Base-by-base conservation (phyloP, 2,888 invertebrate genomes). In the Himalopsyche tibetana region DNA sequence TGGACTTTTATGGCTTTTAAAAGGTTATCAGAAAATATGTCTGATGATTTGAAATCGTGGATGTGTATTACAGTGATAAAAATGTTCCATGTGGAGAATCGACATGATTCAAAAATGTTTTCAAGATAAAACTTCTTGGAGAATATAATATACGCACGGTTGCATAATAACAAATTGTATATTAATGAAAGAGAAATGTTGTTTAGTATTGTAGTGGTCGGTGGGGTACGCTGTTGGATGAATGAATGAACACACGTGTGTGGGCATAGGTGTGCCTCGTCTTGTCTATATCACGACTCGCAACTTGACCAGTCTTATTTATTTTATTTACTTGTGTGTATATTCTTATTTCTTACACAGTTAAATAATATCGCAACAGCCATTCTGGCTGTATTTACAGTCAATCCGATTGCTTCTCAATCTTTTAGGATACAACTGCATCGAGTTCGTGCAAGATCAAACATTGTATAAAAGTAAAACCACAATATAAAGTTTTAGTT, bases 181-280 rank as follows among this genome's bases (percentile, higher is more conserved):
- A 15, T 74, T 36, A 38, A 12, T 38, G 63, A 1, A 63, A 19
- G 8, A 63, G 9, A n/a, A 74, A 74, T 74, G 15, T 74, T 38
- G 11, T 38, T 11, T 19, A 74, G 74, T 74, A 74, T 74, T 74
- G 36, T 74, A 38, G 74, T 74, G 28, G 28, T 2, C 28, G 28
- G 0, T 28, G 74, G 74, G 74, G 36, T 8, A 28, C 11, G 36
- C 12, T 38, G 11, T 63, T 74, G 74, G 36, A 74, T 74, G 38
- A 74, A 74, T 74, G 74, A 74, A 74, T 74, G 74, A 38, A 74
- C 74, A 74, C 74, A 74, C 74, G 74, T 74, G 74, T 74, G 74
- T 28, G 74, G 74, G 74, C 74, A 74, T 74, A 74, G 74, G 74
- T 74, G 74, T 74, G 74, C 74, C 74, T 36, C 74, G 74, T 74